Conservation (phyloP, 1,140 invertebrate species). For the Atta texana region DNA sequence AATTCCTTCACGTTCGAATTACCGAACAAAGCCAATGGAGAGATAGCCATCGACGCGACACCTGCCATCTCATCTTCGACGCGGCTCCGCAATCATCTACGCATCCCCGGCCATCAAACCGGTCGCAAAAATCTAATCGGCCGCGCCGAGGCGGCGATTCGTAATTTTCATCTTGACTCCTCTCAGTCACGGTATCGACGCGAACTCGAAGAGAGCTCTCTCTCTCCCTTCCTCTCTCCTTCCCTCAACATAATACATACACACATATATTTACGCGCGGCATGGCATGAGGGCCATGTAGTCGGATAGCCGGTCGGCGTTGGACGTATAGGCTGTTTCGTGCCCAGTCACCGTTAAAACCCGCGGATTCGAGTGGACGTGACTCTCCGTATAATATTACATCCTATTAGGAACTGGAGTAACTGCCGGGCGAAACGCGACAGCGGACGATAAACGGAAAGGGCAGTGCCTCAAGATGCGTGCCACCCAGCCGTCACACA, state of each 20-base stretch:
- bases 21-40: slow-evolving; percentile 31
- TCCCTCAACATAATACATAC: neutral
- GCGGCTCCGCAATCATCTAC: slow-evolving; percentile 36
- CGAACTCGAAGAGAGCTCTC: slow-evolving; percentile 22
- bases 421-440: slow-evolving; percentile 85
- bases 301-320: slow-evolving; percentile 29
- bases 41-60: slow-evolving; percentile 33
- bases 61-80: slow-evolving; percentile 48
- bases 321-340: slow-evolving; percentile 76
- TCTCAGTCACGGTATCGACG: slow-evolving; percentile 57
- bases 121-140: slow-evolving; percentile 36
- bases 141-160: slow-evolving; percentile 31
- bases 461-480: slow-evolving; percentile 77
- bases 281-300: neutral
- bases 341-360: slow-evolving; percentile 83
- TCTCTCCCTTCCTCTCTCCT: neutral
- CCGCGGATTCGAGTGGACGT: slow-evolving; percentile 84
- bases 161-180: slow-evolving; percentile 63
- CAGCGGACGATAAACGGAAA: slow-evolving; percentile 80
- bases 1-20: neutral
- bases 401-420: slow-evolving; percentile 83
- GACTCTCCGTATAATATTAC: slow-evolving; percentile 85
- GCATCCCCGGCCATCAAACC: slow-evolving; percentile 19
- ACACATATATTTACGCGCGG: neutral
- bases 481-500: slow-evolving; percentile 77